Evolutionary conservation across 1,140 invertebrate species (phyloP).

Genomic region (Tribolium madens): DNA sequence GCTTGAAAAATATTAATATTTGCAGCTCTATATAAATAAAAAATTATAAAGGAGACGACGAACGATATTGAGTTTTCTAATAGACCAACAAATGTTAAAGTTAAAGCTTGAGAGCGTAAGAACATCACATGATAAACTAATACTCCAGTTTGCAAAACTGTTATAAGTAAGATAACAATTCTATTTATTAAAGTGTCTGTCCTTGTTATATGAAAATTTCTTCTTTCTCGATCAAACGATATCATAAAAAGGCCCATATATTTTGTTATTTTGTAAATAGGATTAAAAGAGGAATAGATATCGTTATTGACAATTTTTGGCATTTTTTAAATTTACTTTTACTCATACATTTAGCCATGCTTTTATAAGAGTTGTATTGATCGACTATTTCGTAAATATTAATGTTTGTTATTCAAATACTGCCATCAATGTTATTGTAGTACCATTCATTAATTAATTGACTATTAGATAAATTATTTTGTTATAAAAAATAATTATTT

Average conservation of each 20-base stretch:
- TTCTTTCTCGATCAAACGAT: neutral
- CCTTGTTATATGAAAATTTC: neutral
- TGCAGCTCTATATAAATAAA: neutral
- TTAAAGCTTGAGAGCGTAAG: neutral
- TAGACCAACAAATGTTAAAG: neutral
- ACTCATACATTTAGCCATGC: too few species aligned
- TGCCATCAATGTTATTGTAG: too few species aligned
- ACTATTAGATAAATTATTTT: too few species aligned
- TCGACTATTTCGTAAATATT: too few species aligned
- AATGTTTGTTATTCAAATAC: too few species aligned
- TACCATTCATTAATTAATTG: too few species aligned
- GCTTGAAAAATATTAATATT: neutral
- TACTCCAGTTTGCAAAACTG: neutral
- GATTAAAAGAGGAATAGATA: neutral
- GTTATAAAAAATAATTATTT: too few species aligned
- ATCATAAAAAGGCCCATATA: neutral
- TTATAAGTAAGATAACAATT: neutral
- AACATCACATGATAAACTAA: neutral
- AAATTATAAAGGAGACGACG: neutral
- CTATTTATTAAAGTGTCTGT: neutral
- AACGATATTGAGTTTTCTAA: neutral
- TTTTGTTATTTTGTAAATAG: neutral
- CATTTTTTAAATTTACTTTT: neutral
- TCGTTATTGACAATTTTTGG: neutral
- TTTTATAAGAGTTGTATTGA: too few species aligned